Conservation (phyloP, 1,140 invertebrate genomes). For the Aleiodes sp. region DNA sequence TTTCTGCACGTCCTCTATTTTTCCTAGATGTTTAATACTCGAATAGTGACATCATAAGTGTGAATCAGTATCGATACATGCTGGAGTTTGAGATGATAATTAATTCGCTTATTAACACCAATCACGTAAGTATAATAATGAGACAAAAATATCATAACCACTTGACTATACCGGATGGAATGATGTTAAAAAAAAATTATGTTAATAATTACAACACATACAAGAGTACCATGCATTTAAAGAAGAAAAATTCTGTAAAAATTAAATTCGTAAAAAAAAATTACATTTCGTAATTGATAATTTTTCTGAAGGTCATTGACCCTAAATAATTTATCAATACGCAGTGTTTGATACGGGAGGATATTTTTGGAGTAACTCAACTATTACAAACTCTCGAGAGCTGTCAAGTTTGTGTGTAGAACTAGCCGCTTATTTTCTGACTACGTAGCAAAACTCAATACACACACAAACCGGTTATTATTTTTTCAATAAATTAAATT, state of each 20-base stretch:
- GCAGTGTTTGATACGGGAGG: neutral
- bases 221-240: neutral
- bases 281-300: neutral
- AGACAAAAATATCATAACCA: neutral
- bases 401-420: neutral
- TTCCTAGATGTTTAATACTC: neutral
- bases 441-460: neutral
- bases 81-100: neutral
- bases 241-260: neutral
- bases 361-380: neutral
- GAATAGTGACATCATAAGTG: neutral
- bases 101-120: neutral
- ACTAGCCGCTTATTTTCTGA: neutral
- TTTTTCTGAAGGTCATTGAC: neutral
- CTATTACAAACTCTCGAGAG: neutral
- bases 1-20: neutral
- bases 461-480: neutral
- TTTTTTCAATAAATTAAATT: neutral
- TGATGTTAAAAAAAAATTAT: too few species aligned
- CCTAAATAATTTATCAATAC: neutral
- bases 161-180: too few species aligned
- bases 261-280: neutral
- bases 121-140: neutral
- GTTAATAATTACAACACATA: too few species aligned
- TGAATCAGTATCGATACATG: neutral